Percentiles rank a stretch among this genome's conserved stretches.
phyloP scores from a whole-genome alignment of 1,140 invertebrate genomes.

The Drosophila chauvacae region DNA sequence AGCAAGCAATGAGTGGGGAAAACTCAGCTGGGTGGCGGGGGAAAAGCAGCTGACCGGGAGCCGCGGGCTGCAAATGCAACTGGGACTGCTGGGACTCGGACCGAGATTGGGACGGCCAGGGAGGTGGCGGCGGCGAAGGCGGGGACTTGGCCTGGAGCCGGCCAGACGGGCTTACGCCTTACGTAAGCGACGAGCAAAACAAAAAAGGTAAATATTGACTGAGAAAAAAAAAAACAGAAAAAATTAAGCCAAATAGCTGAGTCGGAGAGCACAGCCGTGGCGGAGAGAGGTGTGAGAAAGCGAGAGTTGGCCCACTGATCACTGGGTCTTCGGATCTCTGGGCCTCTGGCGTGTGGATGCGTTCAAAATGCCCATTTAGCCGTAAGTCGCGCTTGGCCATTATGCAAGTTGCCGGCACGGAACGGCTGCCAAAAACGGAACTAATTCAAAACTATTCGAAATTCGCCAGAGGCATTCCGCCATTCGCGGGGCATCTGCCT shows the following conservation, averaged over 20 bases:
- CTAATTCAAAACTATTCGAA: constrained; percentile 53
- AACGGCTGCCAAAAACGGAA: constrained; percentile 58
- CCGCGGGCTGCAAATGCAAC: constrained; percentile 15
- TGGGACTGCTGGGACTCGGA: constrained; percentile 9
- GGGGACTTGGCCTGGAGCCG: constrained; percentile 46
- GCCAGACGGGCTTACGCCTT: constrained; percentile 60
- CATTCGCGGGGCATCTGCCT: constrained; percentile 26
- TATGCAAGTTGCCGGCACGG: constrained; percentile 63
- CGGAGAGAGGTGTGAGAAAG: constrained; percentile 45
- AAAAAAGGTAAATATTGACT: constrained; percentile 82
- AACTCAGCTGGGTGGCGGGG: constrained; percentile 11
- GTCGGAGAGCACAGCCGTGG: constrained; percentile 11
- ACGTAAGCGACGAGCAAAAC: constrained; percentile 78
- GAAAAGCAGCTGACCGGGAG: constrained; percentile 34
- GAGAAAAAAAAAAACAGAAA: constrained; percentile 49
- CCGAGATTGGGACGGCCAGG: background rate
- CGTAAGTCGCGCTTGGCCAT: constrained; percentile 61
- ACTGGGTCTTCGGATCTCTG: constrained; percentile 17
- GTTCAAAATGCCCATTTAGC: constrained; percentile 50
- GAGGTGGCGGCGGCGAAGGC: constrained; percentile 11
- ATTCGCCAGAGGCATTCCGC: constrained; percentile 15
- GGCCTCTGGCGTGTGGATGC: constrained; percentile 43
- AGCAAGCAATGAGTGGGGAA: constrained; percentile 28
- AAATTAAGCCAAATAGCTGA: constrained; percentile 66
- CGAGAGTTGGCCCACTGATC: constrained; percentile 48